A percentile compares a stretch with the other conserved stretches of the same genome.
phyloP scores from a whole-genome alignment of 2,113 vertebrate genomes.

The Vombatus ursinus region DNA sequence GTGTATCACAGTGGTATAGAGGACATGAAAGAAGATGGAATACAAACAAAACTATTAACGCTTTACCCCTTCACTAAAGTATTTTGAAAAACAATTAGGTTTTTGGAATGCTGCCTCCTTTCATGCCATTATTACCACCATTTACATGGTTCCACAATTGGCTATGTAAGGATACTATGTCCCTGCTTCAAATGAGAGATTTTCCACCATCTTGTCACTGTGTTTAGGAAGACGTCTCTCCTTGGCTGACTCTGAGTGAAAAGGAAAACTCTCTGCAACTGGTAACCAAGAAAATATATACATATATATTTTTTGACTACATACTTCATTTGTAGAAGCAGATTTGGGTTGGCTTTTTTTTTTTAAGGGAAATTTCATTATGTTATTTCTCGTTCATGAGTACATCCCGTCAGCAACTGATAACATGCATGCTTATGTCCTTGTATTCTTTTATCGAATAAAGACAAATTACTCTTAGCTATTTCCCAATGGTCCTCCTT shows the following conservation, averaged over 20 bases:
- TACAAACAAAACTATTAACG: slow-evolving; percentile 22
- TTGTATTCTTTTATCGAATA: not conserved
- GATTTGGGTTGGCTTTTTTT: slow-evolving; percentile 32
- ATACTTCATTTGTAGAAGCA: slow-evolving; percentile 29
- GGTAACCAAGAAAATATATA: slow-evolving; percentile 14
- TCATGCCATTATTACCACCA: not conserved
- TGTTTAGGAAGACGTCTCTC: slow-evolving; percentile 17
- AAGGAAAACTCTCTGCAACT: slow-evolving; percentile 49
- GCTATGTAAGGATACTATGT: not conserved
- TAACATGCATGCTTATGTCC: not conserved
- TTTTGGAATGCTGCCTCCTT: not conserved
- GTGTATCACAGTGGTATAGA: slow-evolving; percentile 30
- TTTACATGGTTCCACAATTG: not conserved
- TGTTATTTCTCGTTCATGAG: not conserved
- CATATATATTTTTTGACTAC: not conserved
- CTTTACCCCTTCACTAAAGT: not conserved
- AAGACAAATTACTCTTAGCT: not conserved
- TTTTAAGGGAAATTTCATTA: slow-evolving; percentile 17
- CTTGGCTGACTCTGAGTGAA: slow-evolving; percentile 20
- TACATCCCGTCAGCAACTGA: not conserved
- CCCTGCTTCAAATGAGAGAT: not conserved
- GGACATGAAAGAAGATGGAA: slow-evolving; percentile 33
- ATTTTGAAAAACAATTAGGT: not conserved
- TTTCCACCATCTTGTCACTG: not conserved
- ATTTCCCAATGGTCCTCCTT: not conserved